These are phyloP conservation scores for Etheostoma cragini DNA, from an alignment of 2,113 vertebrate species.

Conservation along the genomic window DNA sequence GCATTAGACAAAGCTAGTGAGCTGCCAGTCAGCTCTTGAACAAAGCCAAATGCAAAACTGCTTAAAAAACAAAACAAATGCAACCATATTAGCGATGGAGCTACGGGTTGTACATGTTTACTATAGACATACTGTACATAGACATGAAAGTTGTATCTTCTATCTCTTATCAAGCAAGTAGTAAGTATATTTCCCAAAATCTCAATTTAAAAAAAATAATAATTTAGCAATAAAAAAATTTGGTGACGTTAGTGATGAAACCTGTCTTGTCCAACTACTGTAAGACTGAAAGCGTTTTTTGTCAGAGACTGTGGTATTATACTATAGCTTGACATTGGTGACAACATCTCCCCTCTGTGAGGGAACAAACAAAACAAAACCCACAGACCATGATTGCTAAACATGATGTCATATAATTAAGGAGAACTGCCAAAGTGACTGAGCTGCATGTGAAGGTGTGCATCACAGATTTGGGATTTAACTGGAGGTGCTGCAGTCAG, in stretches of 20 bases:
- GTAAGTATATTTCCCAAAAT: background rate
- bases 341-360: background rate
- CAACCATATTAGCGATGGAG: too few relatives aligned
- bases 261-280: too few relatives aligned
- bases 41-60: background rate
- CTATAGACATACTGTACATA: background rate
- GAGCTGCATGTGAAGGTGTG: slow-evolving; percentile 24
- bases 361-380: background rate
- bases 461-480: slow-evolving; percentile 31
- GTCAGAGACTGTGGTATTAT: background rate
- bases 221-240: background rate
- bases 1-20: background rate
- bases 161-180: too few relatives aligned
- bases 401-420: background rate
- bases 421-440: slow-evolving; percentile 29
- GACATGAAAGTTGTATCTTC: background rate
- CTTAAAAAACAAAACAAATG: background rate
- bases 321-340: too few relatives aligned
- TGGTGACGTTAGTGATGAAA: background rate
- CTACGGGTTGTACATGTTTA: background rate
- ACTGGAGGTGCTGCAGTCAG: background rate
- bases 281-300: background rate
- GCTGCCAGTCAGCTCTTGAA: background rate
- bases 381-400: background rate
- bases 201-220: too few relatives aligned